These are phyloP conservation scores for Brachionus plicatilis DNA, from an alignment of 1,140 invertebrate genomes.

Conservation along the genomic window DNA sequence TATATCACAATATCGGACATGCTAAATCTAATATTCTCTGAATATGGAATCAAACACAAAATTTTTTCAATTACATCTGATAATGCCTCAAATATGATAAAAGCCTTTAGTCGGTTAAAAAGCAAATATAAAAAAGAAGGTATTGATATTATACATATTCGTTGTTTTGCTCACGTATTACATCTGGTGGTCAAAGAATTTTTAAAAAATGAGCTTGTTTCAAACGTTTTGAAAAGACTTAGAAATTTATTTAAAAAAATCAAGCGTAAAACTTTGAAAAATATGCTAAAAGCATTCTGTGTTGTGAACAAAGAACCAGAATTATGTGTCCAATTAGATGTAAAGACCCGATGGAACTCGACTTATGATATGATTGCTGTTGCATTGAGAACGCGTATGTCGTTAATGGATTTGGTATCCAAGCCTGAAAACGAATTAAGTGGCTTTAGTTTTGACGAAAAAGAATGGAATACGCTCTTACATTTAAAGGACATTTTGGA, in stretches of 20 bases:
- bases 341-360: not conserved
- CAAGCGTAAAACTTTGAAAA: not conserved
- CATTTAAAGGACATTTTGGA: not conserved
- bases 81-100: not conserved
- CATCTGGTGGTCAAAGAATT: not conserved
- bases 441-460: not conserved
- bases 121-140: not conserved
- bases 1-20: not conserved
- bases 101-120: not conserved
- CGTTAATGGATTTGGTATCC: not conserved
- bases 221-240: not conserved
- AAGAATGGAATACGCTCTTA: not conserved
- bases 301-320: not conserved
- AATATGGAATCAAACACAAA: not conserved
- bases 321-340: not conserved
- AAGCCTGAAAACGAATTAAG: not conserved
- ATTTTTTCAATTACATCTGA: not conserved
- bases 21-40: not conserved
- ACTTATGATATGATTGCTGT: not conserved
- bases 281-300: not conserved
- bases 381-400: not conserved
- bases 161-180: not conserved
- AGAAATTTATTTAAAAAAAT: not conserved
- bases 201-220: not conserved
- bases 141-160: not conserved